Evolutionary conservation across 2,113 vertebrate genomes (phyloP).

Genomic region (Gallinago undulata): DNA sequence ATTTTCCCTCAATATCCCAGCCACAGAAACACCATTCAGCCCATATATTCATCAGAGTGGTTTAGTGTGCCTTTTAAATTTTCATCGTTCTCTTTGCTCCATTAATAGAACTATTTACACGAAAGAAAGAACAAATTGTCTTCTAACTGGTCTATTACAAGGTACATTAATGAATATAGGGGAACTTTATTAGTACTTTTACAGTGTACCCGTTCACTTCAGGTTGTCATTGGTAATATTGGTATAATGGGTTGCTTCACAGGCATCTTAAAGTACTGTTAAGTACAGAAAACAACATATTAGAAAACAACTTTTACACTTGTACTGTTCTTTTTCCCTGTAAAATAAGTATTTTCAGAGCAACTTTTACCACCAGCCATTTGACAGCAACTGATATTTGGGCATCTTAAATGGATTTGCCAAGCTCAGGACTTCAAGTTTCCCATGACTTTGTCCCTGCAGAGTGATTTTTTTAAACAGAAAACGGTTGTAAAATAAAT

Average conservation of each 20-base stretch:
- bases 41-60: slow-evolving; percentile 25
- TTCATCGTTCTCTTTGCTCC: slow-evolving; percentile 35
- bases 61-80: slow-evolving; percentile 59
- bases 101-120: slow-evolving; percentile 55
- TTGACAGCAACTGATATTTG: background rate
- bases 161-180: slow-evolving; percentile 56
- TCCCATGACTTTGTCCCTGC: background rate
- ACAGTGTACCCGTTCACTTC: background rate
- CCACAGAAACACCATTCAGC: background rate
- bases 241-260: background rate
- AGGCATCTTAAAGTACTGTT: background rate
- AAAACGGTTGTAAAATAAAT: background rate
- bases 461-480: background rate
- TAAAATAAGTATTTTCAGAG: background rate
- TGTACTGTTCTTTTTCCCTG: background rate
- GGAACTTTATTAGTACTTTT: slow-evolving; percentile 40
- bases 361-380: background rate
- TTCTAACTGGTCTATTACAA: slow-evolving; percentile 55
- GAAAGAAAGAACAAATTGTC: slow-evolving; percentile 60
- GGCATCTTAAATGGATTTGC: background rate
- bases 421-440: background rate
- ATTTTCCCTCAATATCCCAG: background rate
- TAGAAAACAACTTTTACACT: background rate
- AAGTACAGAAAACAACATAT: background rate
- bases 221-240: background rate